Percentiles rank a stretch among this genome's conserved stretches.
Conservation (phyloP, 1,140 invertebrate genomes). For the Tetramorium alpestre region DNA sequence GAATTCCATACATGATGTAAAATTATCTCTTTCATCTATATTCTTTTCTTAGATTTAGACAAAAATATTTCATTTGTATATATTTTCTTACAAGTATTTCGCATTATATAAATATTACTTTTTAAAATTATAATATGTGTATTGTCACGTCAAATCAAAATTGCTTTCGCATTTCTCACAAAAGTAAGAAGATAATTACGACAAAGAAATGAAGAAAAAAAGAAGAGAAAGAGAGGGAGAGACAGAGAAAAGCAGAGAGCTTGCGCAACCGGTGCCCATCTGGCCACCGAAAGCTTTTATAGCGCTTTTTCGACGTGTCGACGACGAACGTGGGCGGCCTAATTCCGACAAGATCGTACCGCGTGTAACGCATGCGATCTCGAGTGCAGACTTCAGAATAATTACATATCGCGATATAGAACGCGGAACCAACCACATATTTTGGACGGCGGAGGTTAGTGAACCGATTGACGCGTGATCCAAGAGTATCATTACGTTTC, state of each 20-base stretch:
- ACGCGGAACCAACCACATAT: constrained; percentile 36
- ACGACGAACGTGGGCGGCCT: constrained; percentile 73
- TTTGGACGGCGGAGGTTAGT: constrained; percentile 34
- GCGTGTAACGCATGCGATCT: constrained; percentile 53
- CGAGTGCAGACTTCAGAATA: constrained; percentile 33
- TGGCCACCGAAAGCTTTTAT: constrained; percentile 76
- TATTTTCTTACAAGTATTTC: not conserved
- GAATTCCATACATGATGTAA: constrained; percentile 12
- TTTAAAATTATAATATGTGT: not conserved
- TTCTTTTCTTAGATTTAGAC: not conserved
- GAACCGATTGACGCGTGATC: constrained; percentile 8
- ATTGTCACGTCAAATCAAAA: not conserved
- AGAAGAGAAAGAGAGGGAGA: constrained; percentile 1
- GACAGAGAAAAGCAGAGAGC: constrained; percentile 35
- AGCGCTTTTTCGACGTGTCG: constrained; percentile 72
- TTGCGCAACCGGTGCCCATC: constrained; percentile 74
- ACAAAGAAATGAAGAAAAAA: not conserved
- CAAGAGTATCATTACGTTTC: not conserved
- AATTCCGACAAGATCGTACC: constrained; percentile 69
- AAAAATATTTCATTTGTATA: not conserved
- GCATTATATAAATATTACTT: not conserved
- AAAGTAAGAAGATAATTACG: not conserved
- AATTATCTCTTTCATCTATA: too few species aligned
- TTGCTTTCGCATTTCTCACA: not conserved
- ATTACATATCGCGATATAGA: constrained; percentile 53